phyloP scores from a whole-genome alignment of 2,888 invertebrate species.

The Luffia ferchaultella region DNA sequence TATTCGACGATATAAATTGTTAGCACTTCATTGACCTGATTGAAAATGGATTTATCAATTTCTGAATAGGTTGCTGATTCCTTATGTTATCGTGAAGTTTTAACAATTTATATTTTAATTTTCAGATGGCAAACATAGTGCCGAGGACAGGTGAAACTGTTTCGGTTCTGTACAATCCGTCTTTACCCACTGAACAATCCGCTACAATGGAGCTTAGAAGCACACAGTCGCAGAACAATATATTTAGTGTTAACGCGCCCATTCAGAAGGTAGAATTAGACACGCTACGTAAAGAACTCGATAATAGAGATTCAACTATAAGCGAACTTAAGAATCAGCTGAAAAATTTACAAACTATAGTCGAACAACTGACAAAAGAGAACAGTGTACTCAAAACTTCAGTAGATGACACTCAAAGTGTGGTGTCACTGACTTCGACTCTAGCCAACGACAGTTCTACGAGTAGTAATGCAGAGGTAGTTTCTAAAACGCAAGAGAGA shows the following conservation, averaged over 20 bases:
- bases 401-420: constrained; percentile 47
- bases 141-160: constrained; percentile 45
- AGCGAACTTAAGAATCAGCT: constrained; percentile 71
- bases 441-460: constrained; percentile 31
- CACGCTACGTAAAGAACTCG: constrained; percentile 60
- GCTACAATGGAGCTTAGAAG: constrained; percentile 10
- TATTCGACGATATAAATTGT: too few relatives aligned
- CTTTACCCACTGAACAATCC: constrained; percentile 36
- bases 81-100: too few relatives aligned
- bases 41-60: too few relatives aligned
- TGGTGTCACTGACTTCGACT: constrained; percentile 42
- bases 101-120: too few relatives aligned
- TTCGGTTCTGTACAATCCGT: constrained; percentile 45
- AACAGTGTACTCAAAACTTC: constrained; percentile 78
- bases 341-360: constrained; percentile 68
- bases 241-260: constrained; percentile 12
- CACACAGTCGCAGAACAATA: constrained; percentile 25
- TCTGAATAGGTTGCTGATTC: too few relatives aligned
- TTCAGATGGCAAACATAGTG: constrained; percentile 19
- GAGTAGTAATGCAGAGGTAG: constrained; percentile 25
- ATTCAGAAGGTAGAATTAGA: constrained; percentile 31
- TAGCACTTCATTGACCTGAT: too few relatives aligned
- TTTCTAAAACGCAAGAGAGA: constrained; percentile 31
- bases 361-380: constrained; percentile 81
- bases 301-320: constrained; percentile 71